These are phyloP conservation scores for Pogonomyrmex californicus DNA, from an alignment of 1,140 invertebrate species.

Conservation along the genomic window DNA sequence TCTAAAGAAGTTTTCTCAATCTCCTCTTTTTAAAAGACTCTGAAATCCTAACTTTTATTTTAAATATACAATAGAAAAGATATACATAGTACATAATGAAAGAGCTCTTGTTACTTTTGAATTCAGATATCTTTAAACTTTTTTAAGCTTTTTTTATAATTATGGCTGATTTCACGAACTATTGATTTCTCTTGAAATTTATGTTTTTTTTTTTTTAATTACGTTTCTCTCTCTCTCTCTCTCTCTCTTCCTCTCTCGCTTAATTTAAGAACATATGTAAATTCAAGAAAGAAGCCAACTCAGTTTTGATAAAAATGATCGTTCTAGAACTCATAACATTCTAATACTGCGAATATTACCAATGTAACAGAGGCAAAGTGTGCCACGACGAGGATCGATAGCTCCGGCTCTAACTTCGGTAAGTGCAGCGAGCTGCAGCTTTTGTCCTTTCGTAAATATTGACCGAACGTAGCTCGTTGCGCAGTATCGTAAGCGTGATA, in stretches of 20 bases:
- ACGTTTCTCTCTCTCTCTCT: too few species aligned
- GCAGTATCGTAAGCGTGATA: constrained; percentile 59
- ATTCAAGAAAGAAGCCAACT: neutral
- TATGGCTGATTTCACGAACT: neutral
- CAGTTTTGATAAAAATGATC: neutral
- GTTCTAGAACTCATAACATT: neutral
- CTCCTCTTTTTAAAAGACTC: neutral
- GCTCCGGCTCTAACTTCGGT: constrained; percentile 50
- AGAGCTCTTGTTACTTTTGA: neutral
- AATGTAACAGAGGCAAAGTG: constrained; percentile 49
- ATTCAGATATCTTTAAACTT: neutral
- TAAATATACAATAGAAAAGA: neutral
- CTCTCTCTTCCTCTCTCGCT: neutral
- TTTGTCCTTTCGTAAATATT: constrained; percentile 64
- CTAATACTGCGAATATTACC: constrained; percentile 8
- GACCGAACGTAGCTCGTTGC: constrained; percentile 57
- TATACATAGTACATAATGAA: too few species aligned
- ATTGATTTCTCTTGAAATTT: neutral
- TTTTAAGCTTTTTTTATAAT: neutral
- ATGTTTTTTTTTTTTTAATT: neutral
- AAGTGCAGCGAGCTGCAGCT: constrained; percentile 60
- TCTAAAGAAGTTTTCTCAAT: neutral
- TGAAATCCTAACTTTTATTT: neutral
- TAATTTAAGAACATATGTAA: neutral
- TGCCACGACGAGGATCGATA: constrained; percentile 57